Evolutionary conservation across 1,140 invertebrate species (phyloP).

Genomic region (Mylabris phalerata): DNA sequence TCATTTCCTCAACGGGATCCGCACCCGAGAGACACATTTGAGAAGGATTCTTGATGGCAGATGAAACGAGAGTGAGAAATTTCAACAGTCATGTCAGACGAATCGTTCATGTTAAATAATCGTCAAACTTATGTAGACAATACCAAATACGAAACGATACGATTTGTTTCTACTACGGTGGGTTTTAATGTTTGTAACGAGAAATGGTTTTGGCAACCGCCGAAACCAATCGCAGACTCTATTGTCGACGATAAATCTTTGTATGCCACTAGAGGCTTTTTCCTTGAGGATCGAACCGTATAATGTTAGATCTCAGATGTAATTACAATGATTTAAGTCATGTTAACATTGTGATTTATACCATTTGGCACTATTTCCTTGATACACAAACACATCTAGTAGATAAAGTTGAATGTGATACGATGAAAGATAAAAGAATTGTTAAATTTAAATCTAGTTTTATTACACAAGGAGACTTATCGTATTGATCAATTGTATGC

Average conservation of each 20-base stretch:
- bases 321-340: constrained; percentile 17
- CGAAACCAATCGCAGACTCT: constrained; percentile 27
- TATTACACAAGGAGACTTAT: too few relatives aligned
- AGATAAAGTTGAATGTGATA: too few relatives aligned
- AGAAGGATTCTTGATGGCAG: too few relatives aligned
- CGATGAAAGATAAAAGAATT: too few relatives aligned
- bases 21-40: too few relatives aligned
- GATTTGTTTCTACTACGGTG: constrained; percentile 22
- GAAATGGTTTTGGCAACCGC: constrained; percentile 26
- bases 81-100: neutral
- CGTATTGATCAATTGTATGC: too few relatives aligned
- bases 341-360: constrained; percentile 13
- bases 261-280: constrained; percentile 20
- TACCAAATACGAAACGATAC: neutral
- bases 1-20: too few relatives aligned
- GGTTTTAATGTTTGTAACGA: constrained; percentile 23
- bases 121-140: constrained; percentile 12
- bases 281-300: constrained; percentile 19
- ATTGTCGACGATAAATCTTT: constrained; percentile 23
- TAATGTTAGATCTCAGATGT: constrained; percentile 26
- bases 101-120: constrained; percentile 18
- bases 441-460: too few relatives aligned
- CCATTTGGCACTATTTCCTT: neutral
- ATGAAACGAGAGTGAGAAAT: too few relatives aligned
- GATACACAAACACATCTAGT: too few relatives aligned